phyloP scores from a whole-genome alignment of 2,888 invertebrate species.

The Drosophila borealis region DNA sequence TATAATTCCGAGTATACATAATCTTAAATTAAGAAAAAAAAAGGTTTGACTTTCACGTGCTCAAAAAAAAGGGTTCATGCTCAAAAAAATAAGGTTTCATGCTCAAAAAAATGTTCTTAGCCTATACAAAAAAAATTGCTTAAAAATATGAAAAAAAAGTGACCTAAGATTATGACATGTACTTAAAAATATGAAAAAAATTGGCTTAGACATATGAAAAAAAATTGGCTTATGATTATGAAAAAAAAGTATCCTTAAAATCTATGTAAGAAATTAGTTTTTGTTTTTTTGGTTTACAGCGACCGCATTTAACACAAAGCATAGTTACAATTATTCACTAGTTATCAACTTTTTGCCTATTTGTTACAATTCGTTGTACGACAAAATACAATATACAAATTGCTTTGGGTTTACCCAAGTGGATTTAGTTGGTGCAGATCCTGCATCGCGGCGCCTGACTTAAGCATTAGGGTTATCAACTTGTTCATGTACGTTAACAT shows the following conservation, averaged over 20 bases:
- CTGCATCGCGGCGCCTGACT: conserved; percentile 28
- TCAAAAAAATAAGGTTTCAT: conserved; percentile 66
- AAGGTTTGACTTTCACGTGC: conserved; percentile 44
- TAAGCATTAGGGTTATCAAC: conserved; percentile 8
- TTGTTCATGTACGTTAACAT: conserved; percentile 28
- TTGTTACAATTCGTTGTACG: conserved; percentile 43
- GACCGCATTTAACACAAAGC: conserved; percentile 28
- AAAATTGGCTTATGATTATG: conserved; percentile 40
- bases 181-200: conserved; percentile 45
- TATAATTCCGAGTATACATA: conserved; percentile 23
- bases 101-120: conserved; percentile 59
- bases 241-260: conserved; percentile 28
- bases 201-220: conserved; percentile 20
- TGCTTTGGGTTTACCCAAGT: conserved; percentile 16
- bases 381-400: conserved; percentile 25
- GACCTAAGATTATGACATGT: conserved; percentile 20
- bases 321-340: not conserved
- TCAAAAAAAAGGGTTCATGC: conserved; percentile 56
- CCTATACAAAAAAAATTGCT: conserved; percentile 40
- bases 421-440: not conserved
- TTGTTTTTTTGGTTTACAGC: conserved; percentile 46
- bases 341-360: not conserved
- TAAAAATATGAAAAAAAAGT: conserved; percentile 32
- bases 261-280: conserved; percentile 10
- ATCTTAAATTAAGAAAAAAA: conserved; percentile 31